Evolutionary conservation across 2,797 vertebrate species (phyloP).

Genomic region (Rhyacichthys aspro): DNA sequence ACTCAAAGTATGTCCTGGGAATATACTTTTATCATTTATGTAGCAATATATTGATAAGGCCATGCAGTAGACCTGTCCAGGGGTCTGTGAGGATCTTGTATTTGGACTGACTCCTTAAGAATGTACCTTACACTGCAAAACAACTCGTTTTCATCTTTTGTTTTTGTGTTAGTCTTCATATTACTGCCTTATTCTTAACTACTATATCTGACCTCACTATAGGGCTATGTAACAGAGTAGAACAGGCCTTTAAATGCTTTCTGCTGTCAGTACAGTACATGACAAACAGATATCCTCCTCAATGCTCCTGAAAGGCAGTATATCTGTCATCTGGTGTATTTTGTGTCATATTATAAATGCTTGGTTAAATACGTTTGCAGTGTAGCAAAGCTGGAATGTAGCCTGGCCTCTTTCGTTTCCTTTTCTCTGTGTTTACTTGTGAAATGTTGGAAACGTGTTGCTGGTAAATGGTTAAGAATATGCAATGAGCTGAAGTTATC

Average conservation of each 20-base stretch:
- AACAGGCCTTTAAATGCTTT: not conserved
- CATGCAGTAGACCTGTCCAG: too few relatives aligned
- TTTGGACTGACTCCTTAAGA: too few relatives aligned
- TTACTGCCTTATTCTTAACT: too few relatives aligned
- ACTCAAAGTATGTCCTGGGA: not conserved
- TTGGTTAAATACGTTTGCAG: constrained; percentile 30
- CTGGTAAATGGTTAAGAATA: too few relatives aligned
- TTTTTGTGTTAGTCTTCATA: too few relatives aligned
- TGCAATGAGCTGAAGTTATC: not conserved
- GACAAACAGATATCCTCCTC: not conserved
- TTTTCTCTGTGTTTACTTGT: constrained; percentile 15
- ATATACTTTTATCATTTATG: not conserved
- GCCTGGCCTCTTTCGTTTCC: constrained; percentile 15
- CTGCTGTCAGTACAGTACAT: not conserved
- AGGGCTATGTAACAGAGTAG: not conserved
- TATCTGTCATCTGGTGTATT: constrained; percentile 11
- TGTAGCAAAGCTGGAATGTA: constrained; percentile 54
- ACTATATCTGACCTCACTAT: too few relatives aligned
- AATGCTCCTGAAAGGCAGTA: not conserved
- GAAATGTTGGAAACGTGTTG: not conserved
- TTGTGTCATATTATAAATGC: constrained; percentile 43
- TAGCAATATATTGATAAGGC: not conserved
- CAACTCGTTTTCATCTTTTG: too few relatives aligned
- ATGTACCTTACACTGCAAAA: too few relatives aligned
- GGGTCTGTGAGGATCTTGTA: too few relatives aligned